Evolutionary conservation across 2,113 vertebrate genomes (phyloP).

Genomic region (Podarcis muralis): DNA sequence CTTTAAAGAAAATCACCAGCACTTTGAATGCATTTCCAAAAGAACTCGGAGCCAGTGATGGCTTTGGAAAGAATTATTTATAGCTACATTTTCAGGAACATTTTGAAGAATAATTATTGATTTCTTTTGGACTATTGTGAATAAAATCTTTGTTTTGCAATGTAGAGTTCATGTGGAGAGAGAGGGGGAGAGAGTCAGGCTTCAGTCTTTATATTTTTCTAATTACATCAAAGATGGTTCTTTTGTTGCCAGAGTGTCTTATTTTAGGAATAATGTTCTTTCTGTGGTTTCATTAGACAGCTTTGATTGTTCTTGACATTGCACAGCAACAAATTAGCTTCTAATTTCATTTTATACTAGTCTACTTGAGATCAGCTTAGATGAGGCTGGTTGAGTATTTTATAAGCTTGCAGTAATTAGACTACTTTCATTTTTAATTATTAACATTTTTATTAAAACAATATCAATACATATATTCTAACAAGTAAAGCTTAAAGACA

Average conservation of each 20-base stretch:
- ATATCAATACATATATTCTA: too few species aligned
- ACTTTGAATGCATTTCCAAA: neutral
- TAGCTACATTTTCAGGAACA: neutral
- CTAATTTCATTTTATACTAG: neutral
- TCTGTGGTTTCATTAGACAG: neutral
- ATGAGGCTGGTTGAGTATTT: neutral
- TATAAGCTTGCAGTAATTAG: neutral
- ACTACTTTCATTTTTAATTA: neutral
- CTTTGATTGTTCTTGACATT: constrained; percentile 1
- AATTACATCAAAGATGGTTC: neutral
- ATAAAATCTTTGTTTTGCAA: neutral
- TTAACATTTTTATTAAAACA: neutral
- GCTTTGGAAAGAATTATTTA: neutral
- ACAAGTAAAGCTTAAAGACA: neutral
- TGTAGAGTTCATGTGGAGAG: neutral
- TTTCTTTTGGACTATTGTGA: neutral
- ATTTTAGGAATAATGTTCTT: constrained; percentile 19
- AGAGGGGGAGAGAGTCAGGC: too few species aligned
- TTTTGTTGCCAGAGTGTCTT: neutral
- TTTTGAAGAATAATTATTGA: neutral
- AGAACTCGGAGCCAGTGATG: neutral
- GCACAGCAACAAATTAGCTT: neutral
- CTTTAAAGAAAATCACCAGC: neutral
- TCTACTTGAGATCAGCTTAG: neutral
- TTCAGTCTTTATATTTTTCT: neutral